Evolutionary conservation across 2,888 invertebrate species (phyloP), one percentile per base, ranked within the genome.

Genomic region (Nemapogon koenigi): DNA sequence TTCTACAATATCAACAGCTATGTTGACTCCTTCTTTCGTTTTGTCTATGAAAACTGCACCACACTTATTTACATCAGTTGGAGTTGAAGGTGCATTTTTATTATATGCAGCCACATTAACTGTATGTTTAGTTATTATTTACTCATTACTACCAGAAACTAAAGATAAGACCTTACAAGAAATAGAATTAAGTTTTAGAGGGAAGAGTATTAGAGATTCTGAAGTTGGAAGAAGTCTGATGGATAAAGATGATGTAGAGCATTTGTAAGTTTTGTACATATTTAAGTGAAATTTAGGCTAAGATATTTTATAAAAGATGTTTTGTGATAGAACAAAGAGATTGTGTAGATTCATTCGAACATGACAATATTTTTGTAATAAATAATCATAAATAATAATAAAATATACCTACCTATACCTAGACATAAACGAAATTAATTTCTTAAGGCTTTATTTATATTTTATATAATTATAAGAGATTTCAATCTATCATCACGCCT

Each of bases 41-140:
- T 51, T 75, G 7, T 76, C 76, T 1, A 78, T 78, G 76, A 78
- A 78, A 47, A 71, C 76, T n/a, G 78, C 76, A 1, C 76, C 76
- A 4, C 60, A 76, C 55, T 50, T 78, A 14, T 78, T 68, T 40
- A 61, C 71, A 0, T 66, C 76, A 2, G 62, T 78, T 0, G 76
- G 76, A 0, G 75, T 78, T 0, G 62, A 78, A 51, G 76, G 76
- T 2, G 72, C 76, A 0, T 78, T 73, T 43, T 47, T 76, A 45
- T 71, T 76, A 4, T 78, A 78, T 44, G 70, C 76, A 8, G 64
- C 57, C 1, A 59, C 52, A 11, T 55, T 78, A 37, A 59, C 60
- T 10, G 57, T 73, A 15, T 70, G 73, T 46, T 50, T 78, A 29
- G 41, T 49, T 33, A 35, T 76, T 33, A 67, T 78, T 47, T 78